Base-by-base conservation (phyloP, 2,888 invertebrate genomes). In the Drosophila koepferae region DNA sequence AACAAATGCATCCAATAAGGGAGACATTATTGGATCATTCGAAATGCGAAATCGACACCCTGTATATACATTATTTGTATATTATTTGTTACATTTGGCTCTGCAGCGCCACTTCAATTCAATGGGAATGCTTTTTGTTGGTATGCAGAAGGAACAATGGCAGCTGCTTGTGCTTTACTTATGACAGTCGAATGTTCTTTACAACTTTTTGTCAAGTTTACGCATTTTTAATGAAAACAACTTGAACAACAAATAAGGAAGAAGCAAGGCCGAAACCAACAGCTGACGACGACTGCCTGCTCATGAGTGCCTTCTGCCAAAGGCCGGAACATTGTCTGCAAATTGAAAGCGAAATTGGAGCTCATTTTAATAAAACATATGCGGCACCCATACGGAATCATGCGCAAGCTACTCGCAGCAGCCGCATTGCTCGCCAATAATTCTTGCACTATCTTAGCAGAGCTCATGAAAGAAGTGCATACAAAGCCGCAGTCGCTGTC, bases 331-430 rank as follows among this genome's bases (percentile, higher is more conserved):
- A 72, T 72, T 81, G 81, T 90, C 82, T 90, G 87, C 49, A 72
- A 90, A 85, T 89, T 85, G 85, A 90, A 85, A 90, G 90, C 82
- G 89, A 85, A 90, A 90, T 90, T 78, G 58, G 67, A 69, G 63
- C 67, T 83, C 72, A 86, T 90, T 86, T 86, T 89, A 86, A 86
- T 86, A 90, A 86, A 86, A 90, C 85, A 86, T 86, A 86, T 86
- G 90, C 72, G 89, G 66, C 81, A 70, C 74, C 53, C 70, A 38
- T 43, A 58, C 58, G 53, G 53, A 14, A 46, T 23, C 38, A n/a
- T 54, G 38, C 8, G 31, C 34, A 49, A 23, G 18, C n/a, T 41
- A 10, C 43, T 63, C 34, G 16, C 49, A 62, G 61, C 40, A 64
- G 61, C 84, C 84, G 77, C 81, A 88, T 63, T 71, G 81, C 74